These are phyloP conservation scores for Drosophila bifasciata DNA, from an alignment of 1,140 invertebrate genomes.

Conservation along the genomic window DNA sequence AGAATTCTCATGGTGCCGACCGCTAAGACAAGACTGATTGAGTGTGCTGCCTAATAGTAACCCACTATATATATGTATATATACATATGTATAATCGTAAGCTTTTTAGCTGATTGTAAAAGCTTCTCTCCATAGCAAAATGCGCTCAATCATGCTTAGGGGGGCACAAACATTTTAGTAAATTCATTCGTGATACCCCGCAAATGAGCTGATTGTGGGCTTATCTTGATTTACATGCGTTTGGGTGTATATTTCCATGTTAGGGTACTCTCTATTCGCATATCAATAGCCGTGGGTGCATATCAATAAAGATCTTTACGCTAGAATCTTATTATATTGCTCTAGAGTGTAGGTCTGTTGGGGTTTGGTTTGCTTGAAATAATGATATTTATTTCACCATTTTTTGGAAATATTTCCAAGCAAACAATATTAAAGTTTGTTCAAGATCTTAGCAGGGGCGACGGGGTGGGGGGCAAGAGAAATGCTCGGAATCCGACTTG, in stretches of 20 bases:
- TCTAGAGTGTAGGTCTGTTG: background rate
- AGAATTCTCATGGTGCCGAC: slow-evolving; percentile 36
- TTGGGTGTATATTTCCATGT: background rate
- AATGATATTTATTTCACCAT: slow-evolving; percentile 11
- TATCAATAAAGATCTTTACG: too few species aligned
- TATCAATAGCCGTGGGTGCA: too few species aligned
- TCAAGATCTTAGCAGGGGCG: slow-evolving; percentile 39
- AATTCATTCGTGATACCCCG: slow-evolving; percentile 9
- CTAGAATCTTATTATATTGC: background rate
- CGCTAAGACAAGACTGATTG: slow-evolving; percentile 1
- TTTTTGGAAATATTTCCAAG: background rate
- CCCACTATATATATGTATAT: background rate
- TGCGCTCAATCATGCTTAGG: slow-evolving; percentile 29
- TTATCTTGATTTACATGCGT: background rate
- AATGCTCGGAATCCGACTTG: too few species aligned
- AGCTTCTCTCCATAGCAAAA: slow-evolving; percentile 3
- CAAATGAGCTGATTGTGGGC: background rate
- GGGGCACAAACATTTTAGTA: slow-evolving; percentile 2
- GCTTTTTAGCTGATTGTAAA: slow-evolving; percentile 37
- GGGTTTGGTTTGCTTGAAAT: background rate
- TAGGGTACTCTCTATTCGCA: background rate
- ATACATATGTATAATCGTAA: background rate
- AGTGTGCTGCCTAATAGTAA: background rate
- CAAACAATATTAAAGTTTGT: slow-evolving; percentile 28
- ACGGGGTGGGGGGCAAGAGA: too few species aligned